These are phyloP conservation scores for Neosalanx taihuensis DNA, from an alignment of 2,797 vertebrate genomes.

Conservation along the genomic window DNA sequence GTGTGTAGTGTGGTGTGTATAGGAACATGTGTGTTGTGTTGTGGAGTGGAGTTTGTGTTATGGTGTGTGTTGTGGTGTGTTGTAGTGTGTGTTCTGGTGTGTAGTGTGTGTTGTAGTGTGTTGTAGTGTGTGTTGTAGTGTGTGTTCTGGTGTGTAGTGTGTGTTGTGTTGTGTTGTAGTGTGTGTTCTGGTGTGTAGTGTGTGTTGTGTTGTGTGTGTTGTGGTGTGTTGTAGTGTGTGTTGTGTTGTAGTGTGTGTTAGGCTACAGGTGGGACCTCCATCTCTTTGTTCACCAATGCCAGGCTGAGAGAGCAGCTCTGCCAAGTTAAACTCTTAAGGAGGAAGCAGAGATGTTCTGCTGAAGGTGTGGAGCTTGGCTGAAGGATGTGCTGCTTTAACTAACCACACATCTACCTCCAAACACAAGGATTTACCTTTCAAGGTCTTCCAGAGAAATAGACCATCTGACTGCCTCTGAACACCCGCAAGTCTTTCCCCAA, in stretches of 20 bases:
- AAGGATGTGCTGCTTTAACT: not conserved
- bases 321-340: conserved; percentile 26
- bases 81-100: too few species aligned
- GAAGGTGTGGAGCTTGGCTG: conserved; percentile 7
- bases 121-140: too few species aligned
- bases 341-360: conserved; percentile 4
- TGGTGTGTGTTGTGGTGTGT: too few species aligned
- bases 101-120: too few species aligned
- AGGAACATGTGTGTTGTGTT: too few species aligned
- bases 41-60: too few species aligned
- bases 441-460: not conserved
- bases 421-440: not conserved
- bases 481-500: not conserved
- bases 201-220: too few species aligned
- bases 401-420: not conserved
- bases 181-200: too few species aligned
- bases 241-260: conserved; percentile 7
- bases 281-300: conserved; percentile 8
- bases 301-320: not conserved
- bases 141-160: too few species aligned
- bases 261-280: conserved; percentile 15
- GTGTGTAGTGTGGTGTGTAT: too few species aligned
- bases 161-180: too few species aligned
- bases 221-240: too few species aligned
- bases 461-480: not conserved